Base-by-base conservation (phyloP, 2,888 invertebrate genomes). In the Meiosimyza decipiens region DNA sequence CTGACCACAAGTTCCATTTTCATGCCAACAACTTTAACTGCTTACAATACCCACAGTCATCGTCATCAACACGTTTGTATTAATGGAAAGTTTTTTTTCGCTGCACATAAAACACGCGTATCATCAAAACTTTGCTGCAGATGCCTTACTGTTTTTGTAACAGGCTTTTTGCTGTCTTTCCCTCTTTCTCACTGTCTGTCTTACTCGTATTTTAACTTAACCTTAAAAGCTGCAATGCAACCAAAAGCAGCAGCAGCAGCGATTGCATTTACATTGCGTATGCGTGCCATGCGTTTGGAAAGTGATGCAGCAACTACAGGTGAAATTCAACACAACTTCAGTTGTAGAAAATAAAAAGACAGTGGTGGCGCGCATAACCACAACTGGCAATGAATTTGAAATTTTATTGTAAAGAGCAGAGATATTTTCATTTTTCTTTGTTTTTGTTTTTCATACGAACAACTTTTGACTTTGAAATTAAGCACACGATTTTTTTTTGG, bases 211-310 rank as follows among this genome's bases (percentile, higher is more conserved):
- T 40, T 40, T 9, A 40, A 40, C 6, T 7, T 40, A 40, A 40
- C 40, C 40, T 40, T 40, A 40, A 40, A 40, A 40, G 40, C 40
- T 9, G 40, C 40, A 40, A 40, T 40, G 51, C 18, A 64, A 51
- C 64, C 22, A 64, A 50, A 50, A 64, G 51, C 64, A 16, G 15
- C 40, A 47, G n/a, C 63, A 2, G 13, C 49, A 16, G 49, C 60
- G 16, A 4, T 13, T 55, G 55, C 7, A 4, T 49, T 40, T 16
- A 6, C 33, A 47, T 13, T 54, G 67, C 67, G 72, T 67, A 67
- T 72, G 72, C 67, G 67, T 54, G 63, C 54, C 16, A 49, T 55
- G 65, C 64, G 70, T 70, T 70, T 70, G 63, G 70, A 70, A 70
- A 70, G 70, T 62, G 40, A 49, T 70, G 62, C 40, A 40, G 40